Base-by-base conservation (phyloP, 2,797 vertebrate species). In the Lepilemur septentrionalis region DNA sequence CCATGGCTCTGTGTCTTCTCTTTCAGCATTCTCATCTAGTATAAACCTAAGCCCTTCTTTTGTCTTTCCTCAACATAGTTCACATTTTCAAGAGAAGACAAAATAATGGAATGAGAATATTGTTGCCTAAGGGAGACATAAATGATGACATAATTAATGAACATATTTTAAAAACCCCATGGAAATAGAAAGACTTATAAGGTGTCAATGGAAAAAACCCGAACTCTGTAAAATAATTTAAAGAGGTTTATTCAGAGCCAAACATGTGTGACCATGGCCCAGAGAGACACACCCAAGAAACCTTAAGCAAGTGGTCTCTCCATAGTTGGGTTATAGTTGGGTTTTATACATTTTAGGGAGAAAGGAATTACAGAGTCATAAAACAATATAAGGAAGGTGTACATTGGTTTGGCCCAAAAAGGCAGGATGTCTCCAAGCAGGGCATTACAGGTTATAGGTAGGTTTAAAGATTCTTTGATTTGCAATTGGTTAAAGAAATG, bases 1-100 rank as follows among this genome's bases (percentile, higher is more conserved):
- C 10, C 11, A 12, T 5, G 14, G 23, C 7, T 43, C 59, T 75
- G 2, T 4, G 83, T 2, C 28, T 57, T 43, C 55, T 48, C 30
- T 38, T 83, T 76, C 32, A 78, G 48, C 43, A 15, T 38, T 41
- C 41, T 78, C 30, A 4, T 10, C 13, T 43, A 30, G 12, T 2
- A 30, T 61, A 18, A 65, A 63, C 35, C 15, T 20, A 80, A 35
- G 48, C 4, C 1, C 4, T 67, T 67, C 25, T 52, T 93, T 83
- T 83, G 12, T 75, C 48, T 75, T 65, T n/a, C 12, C 14, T 92
- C 65, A 79, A 70, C 6, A 15, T 43, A 17, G 20, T 55, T 82
- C 61, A 88, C 5, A 63, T 84, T 96, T 96, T 80, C 61, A 89
- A 83, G 17, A 50, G 38, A 91, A 89, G 70, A 82, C 7, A 70